Evolutionary conservation across 2,888 invertebrate species (phyloP), one percentile per base, ranked within the genome.

Genomic region (Chrysolina oricalcia): DNA sequence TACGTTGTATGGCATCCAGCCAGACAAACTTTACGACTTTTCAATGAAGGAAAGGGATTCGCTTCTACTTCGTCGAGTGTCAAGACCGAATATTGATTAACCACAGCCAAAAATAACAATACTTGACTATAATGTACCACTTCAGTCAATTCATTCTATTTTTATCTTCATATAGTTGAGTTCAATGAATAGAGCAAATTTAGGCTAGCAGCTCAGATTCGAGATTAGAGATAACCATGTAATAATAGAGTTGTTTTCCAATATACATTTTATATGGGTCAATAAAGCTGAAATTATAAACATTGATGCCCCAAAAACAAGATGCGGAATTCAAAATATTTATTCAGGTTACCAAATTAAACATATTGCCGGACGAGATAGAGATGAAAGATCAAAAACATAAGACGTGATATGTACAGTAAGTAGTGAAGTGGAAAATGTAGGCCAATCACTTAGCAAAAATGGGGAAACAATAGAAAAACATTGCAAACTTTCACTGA

Each of bases 221-320:
- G n/a, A 65, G 65, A 17, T 43, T 66, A 43, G 41, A 21, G 63
- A 40, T 35, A 66, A 23, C 46, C 35, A 48, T n/a, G 23, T 43
- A 46, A 66, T 48, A 66, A 66, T 66, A 46, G 46, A 19, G 15
- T 48, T 4, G 19, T 48, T 43, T 65, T 48, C 41, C 27, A 21
- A 9, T n/a, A 10, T 48, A 46, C 21, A 46, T 48, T 48, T 13
- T 66, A 66, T 23, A 66, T 66, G 48, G 66, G 66, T 66, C 66
- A 66, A 66, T 66, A 21, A 65, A 66, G 48, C 66, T 15, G 66
- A 43, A 48, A 66, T 66, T 21, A 66, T 66, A 65, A 65, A 65
- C 65, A 65, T 46, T 15, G 43, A 43, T 65, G 65, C 65, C 35
- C 66, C 48, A 66, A 46, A 66, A 66, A 66, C 66, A 19, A 41